Evolutionary conservation across 2,797 vertebrate species (phyloP), one percentile per base, ranked within the genome.

Genomic region (Gallinago nigripennis): DNA sequence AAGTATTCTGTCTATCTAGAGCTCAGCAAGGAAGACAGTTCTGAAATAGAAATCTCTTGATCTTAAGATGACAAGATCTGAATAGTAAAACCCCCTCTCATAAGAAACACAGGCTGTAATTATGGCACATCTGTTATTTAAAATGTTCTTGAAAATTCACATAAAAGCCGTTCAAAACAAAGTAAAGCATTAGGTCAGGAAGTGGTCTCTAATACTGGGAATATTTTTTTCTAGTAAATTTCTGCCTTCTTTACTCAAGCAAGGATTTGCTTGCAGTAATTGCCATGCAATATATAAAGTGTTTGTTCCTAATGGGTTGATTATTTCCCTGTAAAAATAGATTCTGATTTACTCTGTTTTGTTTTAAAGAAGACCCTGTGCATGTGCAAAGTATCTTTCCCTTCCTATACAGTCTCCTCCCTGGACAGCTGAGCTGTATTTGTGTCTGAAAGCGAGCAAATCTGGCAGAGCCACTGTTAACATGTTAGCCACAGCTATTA

Each of bases 31-130:
- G 68, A 88, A 88, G 84, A 90, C 73, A 93, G 64, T 84, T 93
- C 88, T 88, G 88, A 96, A 97, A 95, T 82, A 95, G 94, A 93
- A 96, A 90, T 93, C 94, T 94, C 91, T 94, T 96, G 94, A 95
- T 97, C 92, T 94, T 91, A 79, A 94, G 94, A 88, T 92, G 92
- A 96, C 94, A 96, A 92, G 89, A 95, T 92, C 80, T 96, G 95
- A 96, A 94, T 94, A 94, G 91, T 86, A 94, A 96, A 93, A 72
- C 61, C 84, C 84, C 41, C 80, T 94, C 92, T 88, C 92, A 39
- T 73, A 91, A 82, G 91, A 95, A 96, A 97, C 90, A 94, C 48
- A 73, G 91, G 70, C 92, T 94, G 63, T 96, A 97, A 96, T 96
- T 96, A 96, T 61, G 58, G 81, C 89, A 92, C 88, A 96, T 94